phyloP scores from a whole-genome alignment of 2,113 vertebrate species.

The Tyrannus savana region DNA sequence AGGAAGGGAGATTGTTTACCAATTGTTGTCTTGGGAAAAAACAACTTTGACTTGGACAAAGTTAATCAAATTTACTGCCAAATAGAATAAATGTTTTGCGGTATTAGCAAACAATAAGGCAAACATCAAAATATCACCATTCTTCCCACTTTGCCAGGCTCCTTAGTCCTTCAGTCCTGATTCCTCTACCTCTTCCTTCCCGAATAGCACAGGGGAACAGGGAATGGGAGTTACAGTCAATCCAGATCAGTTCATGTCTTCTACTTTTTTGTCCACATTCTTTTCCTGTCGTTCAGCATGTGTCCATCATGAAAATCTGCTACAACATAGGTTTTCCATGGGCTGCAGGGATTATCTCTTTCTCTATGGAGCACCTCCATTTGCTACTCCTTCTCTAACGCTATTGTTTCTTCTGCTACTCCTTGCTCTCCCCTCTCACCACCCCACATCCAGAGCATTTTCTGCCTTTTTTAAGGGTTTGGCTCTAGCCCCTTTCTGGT shows the following conservation, averaged over 20 bases:
- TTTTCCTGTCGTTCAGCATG: not conserved
- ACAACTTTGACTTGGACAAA: not conserved
- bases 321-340: not conserved
- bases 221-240: not conserved
- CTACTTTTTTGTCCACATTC: not conserved
- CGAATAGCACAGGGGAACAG: fast-evolving
- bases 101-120: not conserved
- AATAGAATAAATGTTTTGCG: not conserved
- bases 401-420: not conserved
- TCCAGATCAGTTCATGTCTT: fast-evolving
- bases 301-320: not conserved
- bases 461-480: not conserved
- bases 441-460: not conserved
- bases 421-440: fast-evolving
- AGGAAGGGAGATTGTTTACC: not conserved
- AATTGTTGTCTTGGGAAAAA: not conserved
- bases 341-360: not conserved
- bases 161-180: not conserved
- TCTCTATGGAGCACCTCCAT: not conserved
- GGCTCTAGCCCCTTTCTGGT: not conserved
- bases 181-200: not conserved
- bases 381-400: not conserved
- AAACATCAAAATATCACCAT: not conserved
- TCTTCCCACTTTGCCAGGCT: not conserved
- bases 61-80: not conserved